These are phyloP conservation scores for Burhinus bistriatus DNA, from an alignment of 2,113 vertebrate species.

Conservation along the genomic window DNA sequence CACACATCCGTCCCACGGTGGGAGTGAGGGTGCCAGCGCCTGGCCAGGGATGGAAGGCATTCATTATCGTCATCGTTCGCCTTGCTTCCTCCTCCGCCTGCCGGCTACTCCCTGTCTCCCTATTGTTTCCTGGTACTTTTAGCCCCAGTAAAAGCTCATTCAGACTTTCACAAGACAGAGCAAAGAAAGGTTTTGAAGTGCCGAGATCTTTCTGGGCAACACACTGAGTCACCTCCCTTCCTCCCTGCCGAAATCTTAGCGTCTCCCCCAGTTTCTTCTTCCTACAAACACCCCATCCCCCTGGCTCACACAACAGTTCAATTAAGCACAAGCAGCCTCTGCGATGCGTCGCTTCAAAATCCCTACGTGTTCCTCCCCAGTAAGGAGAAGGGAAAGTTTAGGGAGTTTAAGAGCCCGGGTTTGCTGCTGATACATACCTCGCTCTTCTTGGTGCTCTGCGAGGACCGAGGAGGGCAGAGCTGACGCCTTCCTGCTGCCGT, in stretches of 20 bases:
- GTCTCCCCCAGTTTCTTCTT: background rate
- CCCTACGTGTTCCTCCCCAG: rapidly evolving
- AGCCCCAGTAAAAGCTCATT: background rate
- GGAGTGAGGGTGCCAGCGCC: background rate
- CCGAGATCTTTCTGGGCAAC: background rate
- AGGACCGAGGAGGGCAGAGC: background rate
- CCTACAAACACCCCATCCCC: background rate
- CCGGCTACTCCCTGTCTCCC: conserved; percentile 1
- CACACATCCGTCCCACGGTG: rapidly evolving
- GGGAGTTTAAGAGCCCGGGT: background rate
- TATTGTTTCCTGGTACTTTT: background rate
- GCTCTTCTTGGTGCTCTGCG: background rate
- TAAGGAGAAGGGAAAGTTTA: background rate
- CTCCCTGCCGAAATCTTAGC: background rate
- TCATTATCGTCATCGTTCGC: background rate
- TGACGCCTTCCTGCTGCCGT: conserved; percentile 26
- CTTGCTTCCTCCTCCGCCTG: background rate
- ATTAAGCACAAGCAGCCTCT: background rate
- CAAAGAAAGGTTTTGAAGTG: background rate
- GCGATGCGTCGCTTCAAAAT: rapidly evolving
- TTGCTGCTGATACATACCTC: background rate
- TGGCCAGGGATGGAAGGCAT: background rate
- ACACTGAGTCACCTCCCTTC: background rate
- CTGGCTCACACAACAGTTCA: background rate
- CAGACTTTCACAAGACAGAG: background rate